phyloP scores from a whole-genome alignment of 2,888 invertebrate genomes.

The Leistus spinibarbis region DNA sequence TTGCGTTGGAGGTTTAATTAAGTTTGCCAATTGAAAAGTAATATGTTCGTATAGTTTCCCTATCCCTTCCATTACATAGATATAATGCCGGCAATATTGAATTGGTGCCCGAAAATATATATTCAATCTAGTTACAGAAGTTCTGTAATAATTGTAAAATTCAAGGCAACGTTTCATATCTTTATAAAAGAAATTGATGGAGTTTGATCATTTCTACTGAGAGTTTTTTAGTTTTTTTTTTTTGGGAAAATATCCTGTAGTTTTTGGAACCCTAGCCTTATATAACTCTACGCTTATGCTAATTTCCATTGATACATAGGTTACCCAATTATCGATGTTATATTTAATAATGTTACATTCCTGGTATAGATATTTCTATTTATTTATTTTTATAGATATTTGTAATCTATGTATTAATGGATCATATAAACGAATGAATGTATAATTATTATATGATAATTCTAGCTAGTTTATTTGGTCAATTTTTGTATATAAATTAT shows the following conservation, averaged over 20 bases:
- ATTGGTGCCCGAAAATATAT: background rate
- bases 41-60: too few species aligned
- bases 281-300: background rate
- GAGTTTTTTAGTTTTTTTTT: too few species aligned
- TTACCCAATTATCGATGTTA: background rate
- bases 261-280: background rate
- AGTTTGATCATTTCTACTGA: too few species aligned
- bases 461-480: background rate
- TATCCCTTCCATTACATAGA: too few species aligned
- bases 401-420: background rate
- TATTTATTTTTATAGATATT: background rate
- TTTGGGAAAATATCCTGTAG: too few species aligned
- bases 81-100: too few species aligned
- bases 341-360: background rate
- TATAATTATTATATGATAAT: background rate
- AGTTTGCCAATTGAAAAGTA: background rate
- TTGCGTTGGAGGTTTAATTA: background rate
- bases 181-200: too few species aligned
- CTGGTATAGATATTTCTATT: background rate
- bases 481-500: background rate
- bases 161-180: too few species aligned
- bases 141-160: too few species aligned
- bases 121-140: too few species aligned
- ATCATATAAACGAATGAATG: background rate
- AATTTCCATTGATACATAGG: background rate